These are phyloP conservation scores for Pedionomus torquatus DNA, from an alignment of 2,113 vertebrate genomes.

Conservation along the genomic window DNA sequence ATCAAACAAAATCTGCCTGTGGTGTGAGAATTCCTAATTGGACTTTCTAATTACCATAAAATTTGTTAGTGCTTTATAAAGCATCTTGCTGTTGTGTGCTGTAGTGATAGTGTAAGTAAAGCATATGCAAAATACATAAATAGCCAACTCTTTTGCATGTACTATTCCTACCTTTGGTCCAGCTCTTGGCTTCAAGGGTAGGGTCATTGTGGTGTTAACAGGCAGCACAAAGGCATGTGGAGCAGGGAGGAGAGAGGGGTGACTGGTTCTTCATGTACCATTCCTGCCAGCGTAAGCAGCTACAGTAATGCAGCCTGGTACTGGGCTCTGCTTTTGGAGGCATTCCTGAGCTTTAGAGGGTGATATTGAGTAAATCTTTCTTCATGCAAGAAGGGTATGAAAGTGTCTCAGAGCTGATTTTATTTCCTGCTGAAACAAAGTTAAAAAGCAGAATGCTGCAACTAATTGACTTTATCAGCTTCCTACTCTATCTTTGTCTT, in stretches of 20 bases:
- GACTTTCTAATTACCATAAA: neutral
- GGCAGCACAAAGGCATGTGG: neutral
- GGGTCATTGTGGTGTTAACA: neutral
- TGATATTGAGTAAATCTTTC: neutral
- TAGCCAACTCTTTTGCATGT: neutral
- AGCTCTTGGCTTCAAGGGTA: neutral
- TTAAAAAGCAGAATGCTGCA: neutral
- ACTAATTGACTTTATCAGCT: neutral
- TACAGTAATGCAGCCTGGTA: neutral
- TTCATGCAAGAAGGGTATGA: neutral
- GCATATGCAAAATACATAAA: neutral
- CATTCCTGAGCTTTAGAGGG: neutral
- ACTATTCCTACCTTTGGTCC: neutral
- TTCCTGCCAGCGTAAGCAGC: neutral
- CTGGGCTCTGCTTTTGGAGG: neutral
- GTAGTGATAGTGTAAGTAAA: neutral
- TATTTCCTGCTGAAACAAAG: neutral
- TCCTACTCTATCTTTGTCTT: neutral
- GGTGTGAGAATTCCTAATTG: slow-evolving; percentile 2
- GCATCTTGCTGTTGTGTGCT: neutral
- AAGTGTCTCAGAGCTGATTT: neutral
- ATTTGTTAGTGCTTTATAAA: neutral
- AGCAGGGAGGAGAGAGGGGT: neutral
- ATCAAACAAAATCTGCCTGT: neutral
- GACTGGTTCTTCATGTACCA: neutral